Base-by-base conservation (phyloP, 2,797 vertebrate genomes). In the Acrocephalus scirpaceus region DNA sequence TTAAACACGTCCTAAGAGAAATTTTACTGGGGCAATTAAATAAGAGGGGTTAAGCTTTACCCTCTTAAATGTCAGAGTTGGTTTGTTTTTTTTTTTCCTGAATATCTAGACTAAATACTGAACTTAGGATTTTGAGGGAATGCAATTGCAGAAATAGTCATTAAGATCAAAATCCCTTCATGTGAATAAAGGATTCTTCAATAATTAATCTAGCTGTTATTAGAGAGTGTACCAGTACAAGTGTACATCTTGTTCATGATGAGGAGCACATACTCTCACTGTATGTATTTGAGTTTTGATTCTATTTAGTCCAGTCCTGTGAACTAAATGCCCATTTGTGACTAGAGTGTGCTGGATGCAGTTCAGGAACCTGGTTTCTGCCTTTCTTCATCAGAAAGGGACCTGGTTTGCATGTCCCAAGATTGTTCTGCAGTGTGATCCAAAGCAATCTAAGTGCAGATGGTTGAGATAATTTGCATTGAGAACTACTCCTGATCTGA, bases 391-490 rank as follows among this genome's bases (percentile, higher is more conserved):
- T 81, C 7, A 44, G 36, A 21, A 34, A 29, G 29, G n/a, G 64
- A 7, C 20, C 29, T 60, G 27, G 9, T 81, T 89, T 1, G 2
- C 1, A 0, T 1, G 1, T 58, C 29, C 54, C 16, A 15, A 64
- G 36, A 8, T 36, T 56, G 10, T 60, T 84, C 30, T 81, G 27
- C 25, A 38, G 0, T 26, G 23, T 54, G 56, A 66, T 66, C 23
- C 44, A 56, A 30, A 81, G 44, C 48, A 70, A 11, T 8, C 2
- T 10, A n/a, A 65, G 30, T 72, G 32, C 51, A 66, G 47, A 13
- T 50, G 26, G 10, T 27, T 32, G 56, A 14, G 19, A 38, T 90
- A 32, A n/a, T 65, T 86, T 73, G 5, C 44, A 76, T 83, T 79
- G 77, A 47, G 38, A 72, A 30, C 42, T 80, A 5, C 25, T 71